Conservation (phyloP, 2,113 vertebrate genomes). For the Lamprotornis superbus region DNA sequence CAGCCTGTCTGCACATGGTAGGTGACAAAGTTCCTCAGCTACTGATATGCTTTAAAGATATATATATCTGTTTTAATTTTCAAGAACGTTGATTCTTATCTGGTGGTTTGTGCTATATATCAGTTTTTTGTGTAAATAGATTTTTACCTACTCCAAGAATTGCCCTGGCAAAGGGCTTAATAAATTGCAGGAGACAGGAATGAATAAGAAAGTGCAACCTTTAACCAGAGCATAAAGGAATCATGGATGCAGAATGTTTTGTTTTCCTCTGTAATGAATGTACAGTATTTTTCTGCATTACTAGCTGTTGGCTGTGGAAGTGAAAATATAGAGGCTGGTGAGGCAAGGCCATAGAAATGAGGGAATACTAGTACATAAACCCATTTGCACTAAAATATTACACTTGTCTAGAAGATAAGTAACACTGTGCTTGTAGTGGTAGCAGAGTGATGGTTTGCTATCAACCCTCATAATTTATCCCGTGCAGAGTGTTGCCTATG, state of each 20-base stretch:
- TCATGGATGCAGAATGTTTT: not conserved
- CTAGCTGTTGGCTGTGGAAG: not conserved
- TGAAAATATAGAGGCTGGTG: not conserved
- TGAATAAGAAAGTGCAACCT: not conserved
- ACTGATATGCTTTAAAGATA: not conserved
- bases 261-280: not conserved
- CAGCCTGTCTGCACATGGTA: not conserved
- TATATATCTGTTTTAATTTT: not conserved
- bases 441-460: not conserved
- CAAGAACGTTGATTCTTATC: not conserved
- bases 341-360: not conserved
- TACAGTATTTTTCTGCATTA: not conserved
- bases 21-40: not conserved
- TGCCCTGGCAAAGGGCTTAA: not conserved
- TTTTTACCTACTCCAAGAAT: not conserved
- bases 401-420: not conserved
- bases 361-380: not conserved
- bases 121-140: not conserved
- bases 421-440: not conserved
- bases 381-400: slow-evolving; percentile 6
- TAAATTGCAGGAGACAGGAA: not conserved
- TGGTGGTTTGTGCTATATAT: not conserved
- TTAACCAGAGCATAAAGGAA: not conserved
- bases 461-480: not conserved
- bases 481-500: accelerated